phyloP scores from a whole-genome alignment of 2,113 vertebrate genomes.

The Ascaphus truei region DNA sequence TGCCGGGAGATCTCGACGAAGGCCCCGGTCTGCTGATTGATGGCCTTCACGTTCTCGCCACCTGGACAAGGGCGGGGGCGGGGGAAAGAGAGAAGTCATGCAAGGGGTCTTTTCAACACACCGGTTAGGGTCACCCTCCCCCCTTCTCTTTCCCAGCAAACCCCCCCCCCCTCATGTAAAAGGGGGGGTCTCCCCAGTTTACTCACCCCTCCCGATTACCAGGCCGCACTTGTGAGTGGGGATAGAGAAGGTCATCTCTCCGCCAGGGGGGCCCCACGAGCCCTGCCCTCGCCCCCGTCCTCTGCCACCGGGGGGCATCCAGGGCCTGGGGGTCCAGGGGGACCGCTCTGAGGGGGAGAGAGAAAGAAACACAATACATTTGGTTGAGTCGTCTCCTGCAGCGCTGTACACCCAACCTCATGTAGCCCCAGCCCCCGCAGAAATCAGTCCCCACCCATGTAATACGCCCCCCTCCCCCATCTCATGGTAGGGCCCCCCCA shows the following conservation, averaged over 20 bases:
- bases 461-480: background rate
- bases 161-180: background rate
- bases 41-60: slow-evolving; percentile 87
- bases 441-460: background rate
- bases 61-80: slow-evolving; percentile 53
- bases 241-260: slow-evolving; percentile 87
- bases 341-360: slow-evolving; percentile 71
- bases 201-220: slow-evolving; percentile 79
- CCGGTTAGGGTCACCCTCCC: too few relatives aligned
- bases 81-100: too few relatives aligned
- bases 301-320: slow-evolving; percentile 80
- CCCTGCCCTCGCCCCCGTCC: slow-evolving; percentile 80
- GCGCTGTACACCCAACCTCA: background rate
- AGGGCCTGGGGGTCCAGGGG: slow-evolving; percentile 72
- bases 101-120: too few relatives aligned
- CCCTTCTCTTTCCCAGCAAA: background rate
- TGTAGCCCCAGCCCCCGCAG: background rate
- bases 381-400: too few relatives aligned
- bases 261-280: slow-evolving; percentile 83
- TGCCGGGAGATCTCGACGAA: slow-evolving; percentile 89
- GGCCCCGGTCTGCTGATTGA: slow-evolving; percentile 89
- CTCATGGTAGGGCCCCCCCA: slow-evolving; percentile 58
- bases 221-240: slow-evolving; percentile 92
- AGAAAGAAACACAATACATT: background rate
- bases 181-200: background rate